Base-by-base conservation (phyloP, 2,797 vertebrate genomes). In the Diceros bicornis region DNA sequence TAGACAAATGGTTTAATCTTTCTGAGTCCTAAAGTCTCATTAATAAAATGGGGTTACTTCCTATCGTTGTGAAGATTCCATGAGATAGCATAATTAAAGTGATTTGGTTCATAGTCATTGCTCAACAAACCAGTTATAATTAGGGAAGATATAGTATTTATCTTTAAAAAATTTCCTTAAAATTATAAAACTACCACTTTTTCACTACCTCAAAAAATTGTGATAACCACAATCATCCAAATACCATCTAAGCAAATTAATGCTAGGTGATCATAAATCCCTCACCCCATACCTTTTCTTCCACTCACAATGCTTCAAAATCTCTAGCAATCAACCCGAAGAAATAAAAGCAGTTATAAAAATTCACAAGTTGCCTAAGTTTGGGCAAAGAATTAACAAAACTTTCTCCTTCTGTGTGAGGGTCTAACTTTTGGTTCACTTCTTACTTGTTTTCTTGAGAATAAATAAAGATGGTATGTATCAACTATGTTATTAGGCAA, bases 1-100 rank as follows among this genome's bases (percentile, higher is more conserved):
- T 89, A 90, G 29, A 50, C 23, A 96, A 86, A 92, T n/a, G 61
- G 12, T 68, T 86, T 72, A 34, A 64, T 86, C 41, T 82, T 72
- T 55, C 14, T 84, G 27, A 52, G 20, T 71, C 69, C 44, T 59
- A 89, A 91, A 72, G 55, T 90, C 62, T 89, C 25, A 27, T 44
- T 87, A 82, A 92, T 59, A 86, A 85, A 79, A 77, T 52, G 57
- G 34, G 37, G 8, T 8, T 78, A 68, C 25, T 81, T 81, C 18
- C 44, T 32, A 66, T 72, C n/a, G 69, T 52, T 52, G 55, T 85
- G 84, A 97, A 64, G 16, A 93, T 61, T 71, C 23, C 29, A 34
- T 59, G 55, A 52, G 9, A 44, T 29, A 84, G 29, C 71, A 50
- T 81, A 95, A 74, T 71, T 92, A 72, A 94, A 87, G 74, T 61